Percentiles rank a stretch among this genome's conserved stretches.
Evolutionary conservation across 2,113 vertebrate species (phyloP).

Genomic region (Galbula dea): DNA sequence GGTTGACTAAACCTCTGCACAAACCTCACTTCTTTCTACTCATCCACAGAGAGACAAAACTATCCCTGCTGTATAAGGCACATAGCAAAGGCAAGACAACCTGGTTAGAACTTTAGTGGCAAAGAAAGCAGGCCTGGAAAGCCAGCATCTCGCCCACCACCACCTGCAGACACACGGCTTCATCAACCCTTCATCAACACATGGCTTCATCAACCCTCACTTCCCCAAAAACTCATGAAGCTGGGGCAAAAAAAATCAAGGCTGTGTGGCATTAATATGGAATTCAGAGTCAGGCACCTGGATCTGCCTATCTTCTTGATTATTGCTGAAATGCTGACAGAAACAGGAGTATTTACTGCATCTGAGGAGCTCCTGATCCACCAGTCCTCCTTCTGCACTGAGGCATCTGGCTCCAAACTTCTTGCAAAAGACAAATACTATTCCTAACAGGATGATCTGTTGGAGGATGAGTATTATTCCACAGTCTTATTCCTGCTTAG

Average conservation of each 20-base stretch:
- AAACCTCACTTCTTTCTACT: not conserved
- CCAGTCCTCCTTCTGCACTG: not conserved
- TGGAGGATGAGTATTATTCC: not conserved
- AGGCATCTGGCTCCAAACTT: not conserved
- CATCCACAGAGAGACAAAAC: not conserved
- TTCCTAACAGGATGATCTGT: not conserved
- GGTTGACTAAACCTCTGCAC: not conserved
- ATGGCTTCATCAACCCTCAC: not conserved
- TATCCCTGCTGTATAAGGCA: not conserved
- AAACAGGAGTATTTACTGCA: not conserved
- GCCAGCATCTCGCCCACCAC: not conserved
- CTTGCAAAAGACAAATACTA: not conserved
- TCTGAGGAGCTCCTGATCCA: not conserved
- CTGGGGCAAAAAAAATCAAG: not conserved
- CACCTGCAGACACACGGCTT: rapidly evolving
- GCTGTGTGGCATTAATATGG: not conserved
- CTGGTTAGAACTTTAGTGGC: not conserved
- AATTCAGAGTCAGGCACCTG: not conserved
- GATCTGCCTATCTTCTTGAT: not conserved
- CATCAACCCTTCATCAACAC: no score
- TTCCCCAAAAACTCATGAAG: not conserved
- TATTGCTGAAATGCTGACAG: not conserved
- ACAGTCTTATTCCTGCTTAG: not conserved
- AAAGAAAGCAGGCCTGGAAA: not conserved
- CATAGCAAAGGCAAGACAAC: not conserved